Base-by-base conservation (phyloP, 2,797 vertebrate species). In the Nothura maculosa region DNA sequence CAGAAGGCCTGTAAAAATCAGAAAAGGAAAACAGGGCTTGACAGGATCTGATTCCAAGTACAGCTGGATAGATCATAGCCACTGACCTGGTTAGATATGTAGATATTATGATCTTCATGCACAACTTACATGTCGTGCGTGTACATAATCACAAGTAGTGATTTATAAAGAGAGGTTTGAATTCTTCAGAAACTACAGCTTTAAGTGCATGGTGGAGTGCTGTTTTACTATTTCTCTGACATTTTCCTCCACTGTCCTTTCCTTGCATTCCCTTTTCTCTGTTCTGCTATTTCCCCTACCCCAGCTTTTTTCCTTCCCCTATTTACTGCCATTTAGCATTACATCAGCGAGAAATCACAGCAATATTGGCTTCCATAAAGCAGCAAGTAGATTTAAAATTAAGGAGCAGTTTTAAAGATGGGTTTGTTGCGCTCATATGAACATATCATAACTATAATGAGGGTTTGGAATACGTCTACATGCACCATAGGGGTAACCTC, bases 401-500 rank as follows among this genome's bases (percentile, higher is more conserved):
- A 58, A 95, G 73, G 50, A 87, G 22, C 66, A 15, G 13, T 81
- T 88, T 94, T 64, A 75, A 90, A 94, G 81, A 69, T 52, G 63
- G 63, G 42, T 74, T 91, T 90, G 34, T 79, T 87, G 82, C 90
- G 86, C 92, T 95, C 85, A 27, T 94, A 91, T 96, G 89, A 96
- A 69, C 81, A 10, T 62, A 90, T 90, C 72, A 24, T 55, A 32
- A 21, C 72, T 89, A 2, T 80, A 81, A 85, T 81, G 81, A 95
- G 89, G 77, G 84, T 86, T 94, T 96, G 84, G 89, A 89, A 85
- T 87, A 54, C 68, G 50, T 81, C 17, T 50, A 48, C 7, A 1
- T 60, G 70, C 11, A 38, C 86, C 93, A 80, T 92, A 85, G 85
- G 86, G 78, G 89, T 78, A 95, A 96, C 85, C 90, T 96, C 93